Evolutionary conservation across 1,140 invertebrate genomes (phyloP).

Genomic region (Pseudomyrmex dendroicus): DNA sequence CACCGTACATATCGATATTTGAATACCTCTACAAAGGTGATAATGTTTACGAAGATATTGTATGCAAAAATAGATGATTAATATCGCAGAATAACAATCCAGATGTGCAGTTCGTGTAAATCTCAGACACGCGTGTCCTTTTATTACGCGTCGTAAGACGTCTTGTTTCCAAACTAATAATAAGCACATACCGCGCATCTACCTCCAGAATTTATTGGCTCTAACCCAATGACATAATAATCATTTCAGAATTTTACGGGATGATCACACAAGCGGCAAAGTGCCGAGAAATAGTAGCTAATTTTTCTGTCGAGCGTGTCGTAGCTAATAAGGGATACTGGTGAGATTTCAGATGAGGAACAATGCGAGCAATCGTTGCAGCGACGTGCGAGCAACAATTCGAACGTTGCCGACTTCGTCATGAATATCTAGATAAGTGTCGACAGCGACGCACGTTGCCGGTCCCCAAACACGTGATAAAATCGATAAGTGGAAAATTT

Average conservation of each 20-base stretch:
- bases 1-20: no score
- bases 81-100: no score
- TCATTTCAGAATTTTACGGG: conserved; percentile 14
- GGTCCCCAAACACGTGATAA: conserved; percentile 32
- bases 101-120: background rate
- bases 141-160: conserved; percentile 32
- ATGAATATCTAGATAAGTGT: conserved; percentile 51
- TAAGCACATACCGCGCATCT: conserved; percentile 8
- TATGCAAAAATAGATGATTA: no score
- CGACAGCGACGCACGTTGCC: conserved; percentile 10
- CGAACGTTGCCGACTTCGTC: conserved; percentile 36
- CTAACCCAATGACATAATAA: conserved; percentile 32
- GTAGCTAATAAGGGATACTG: background rate
- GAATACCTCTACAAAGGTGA: no score
- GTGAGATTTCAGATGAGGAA: background rate
- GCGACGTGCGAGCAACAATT: conserved; percentile 44
- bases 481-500: conserved; percentile 63
- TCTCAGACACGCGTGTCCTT: background rate
- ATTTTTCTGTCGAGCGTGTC: background rate
- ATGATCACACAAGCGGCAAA: background rate
- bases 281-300: background rate
- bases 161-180: conserved; percentile 21
- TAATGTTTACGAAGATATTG: no score
- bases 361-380: conserved; percentile 8
- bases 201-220: conserved; percentile 26